Conservation (phyloP, 2,888 invertebrate genomes). For the Erpobdella octoculata region DNA sequence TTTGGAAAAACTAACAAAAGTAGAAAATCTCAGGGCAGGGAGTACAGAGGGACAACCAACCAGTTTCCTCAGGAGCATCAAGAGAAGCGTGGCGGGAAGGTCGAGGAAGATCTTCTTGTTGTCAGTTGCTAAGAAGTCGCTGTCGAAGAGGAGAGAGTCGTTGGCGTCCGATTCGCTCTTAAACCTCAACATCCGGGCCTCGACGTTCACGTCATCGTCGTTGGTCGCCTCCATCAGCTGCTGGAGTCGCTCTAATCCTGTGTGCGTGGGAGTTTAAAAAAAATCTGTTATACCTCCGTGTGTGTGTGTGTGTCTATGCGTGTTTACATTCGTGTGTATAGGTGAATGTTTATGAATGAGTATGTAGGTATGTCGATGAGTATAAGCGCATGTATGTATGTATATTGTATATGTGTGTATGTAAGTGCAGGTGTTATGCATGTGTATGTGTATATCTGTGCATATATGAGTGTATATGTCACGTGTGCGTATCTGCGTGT, state of each 20-base stretch:
- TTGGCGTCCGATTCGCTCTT: not conserved
- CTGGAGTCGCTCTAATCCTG: conserved; percentile 18
- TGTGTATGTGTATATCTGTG: too few species aligned
- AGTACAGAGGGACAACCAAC: not conserved
- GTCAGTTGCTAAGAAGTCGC: not conserved
- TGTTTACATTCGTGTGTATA: too few species aligned
- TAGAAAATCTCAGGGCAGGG: not conserved
- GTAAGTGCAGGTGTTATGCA: too few species aligned
- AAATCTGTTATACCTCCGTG: too few species aligned
- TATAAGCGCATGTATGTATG: too few species aligned
- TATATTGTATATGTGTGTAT: too few species aligned
- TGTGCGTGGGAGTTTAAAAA: too few species aligned
- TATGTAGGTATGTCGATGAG: too few species aligned
- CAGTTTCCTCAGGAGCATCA: not conserved
- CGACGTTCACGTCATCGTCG: not conserved
- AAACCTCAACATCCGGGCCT: not conserved
- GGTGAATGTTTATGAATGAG: too few species aligned
- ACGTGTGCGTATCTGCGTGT: too few species aligned
- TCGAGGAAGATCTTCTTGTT: conserved; percentile 2
- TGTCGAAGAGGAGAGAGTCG: not conserved
- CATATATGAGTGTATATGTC: too few species aligned
- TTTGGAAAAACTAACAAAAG: not conserved
- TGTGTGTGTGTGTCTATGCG: too few species aligned
- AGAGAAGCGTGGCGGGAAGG: not conserved
- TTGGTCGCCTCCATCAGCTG: conserved; percentile 18